Percentiles rank a stretch among this genome's conserved stretches.
phyloP scores from a whole-genome alignment of 1,140 invertebrate species.

The Coboldia fuscipes region DNA sequence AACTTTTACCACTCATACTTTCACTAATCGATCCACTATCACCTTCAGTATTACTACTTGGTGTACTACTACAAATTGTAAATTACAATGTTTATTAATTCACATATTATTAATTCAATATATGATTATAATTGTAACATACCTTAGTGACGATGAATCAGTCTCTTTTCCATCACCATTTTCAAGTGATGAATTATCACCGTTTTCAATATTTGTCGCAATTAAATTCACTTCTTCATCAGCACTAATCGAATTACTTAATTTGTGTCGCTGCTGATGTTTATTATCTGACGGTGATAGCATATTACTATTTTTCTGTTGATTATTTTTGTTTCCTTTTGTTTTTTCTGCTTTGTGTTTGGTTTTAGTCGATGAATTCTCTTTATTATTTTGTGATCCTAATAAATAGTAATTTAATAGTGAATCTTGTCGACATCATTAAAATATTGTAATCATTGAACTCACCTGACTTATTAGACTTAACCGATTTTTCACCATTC shows the following conservation, averaged over 20 bases:
- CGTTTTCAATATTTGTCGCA: conserved; percentile 2
- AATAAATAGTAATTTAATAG: no score
- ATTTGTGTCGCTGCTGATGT: conserved; percentile 10
- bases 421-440: no score
- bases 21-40: conserved; percentile 4
- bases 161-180: conserved; percentile 1
- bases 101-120: neutral
- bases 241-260: neutral
- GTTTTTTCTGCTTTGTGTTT: conserved; percentile 4
- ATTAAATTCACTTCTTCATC: conserved; percentile 5
- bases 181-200: conserved; percentile 1
- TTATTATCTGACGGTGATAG: conserved; percentile 5
- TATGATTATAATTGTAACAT: neutral
- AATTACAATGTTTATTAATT: no score
- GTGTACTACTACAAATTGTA: neutral
- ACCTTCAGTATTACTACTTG: conserved; percentile 3
- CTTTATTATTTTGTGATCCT: conserved; percentile 11
- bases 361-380: conserved; percentile 10
- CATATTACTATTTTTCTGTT: neutral
- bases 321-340: conserved; percentile 9
- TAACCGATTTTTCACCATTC: conserved; percentile 7
- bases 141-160: conserved; percentile 3
- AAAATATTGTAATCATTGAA: no score
- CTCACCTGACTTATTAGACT: no score
- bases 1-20: conserved; percentile 13